Evolutionary conservation across 2,888 invertebrate species (phyloP).

Genomic region (Asteroscopus sphinx): DNA sequence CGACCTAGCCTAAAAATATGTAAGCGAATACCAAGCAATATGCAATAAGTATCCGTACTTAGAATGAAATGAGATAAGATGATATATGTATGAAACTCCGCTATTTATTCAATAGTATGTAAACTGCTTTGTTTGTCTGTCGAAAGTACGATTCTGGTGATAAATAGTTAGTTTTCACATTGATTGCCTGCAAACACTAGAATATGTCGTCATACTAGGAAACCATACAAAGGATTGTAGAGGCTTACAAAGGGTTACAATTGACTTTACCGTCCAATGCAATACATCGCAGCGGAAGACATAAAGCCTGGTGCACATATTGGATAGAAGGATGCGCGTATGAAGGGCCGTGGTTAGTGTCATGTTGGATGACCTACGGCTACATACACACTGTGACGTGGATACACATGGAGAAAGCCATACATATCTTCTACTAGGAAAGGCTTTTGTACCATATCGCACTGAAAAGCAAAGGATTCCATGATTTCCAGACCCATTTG

Average conservation of each 20-base stretch:
- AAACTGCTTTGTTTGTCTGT: constrained; percentile 46
- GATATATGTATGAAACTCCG: constrained; percentile 16
- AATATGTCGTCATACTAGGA: constrained; percentile 5
- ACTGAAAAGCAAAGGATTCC: too few species aligned
- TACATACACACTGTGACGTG: constrained; percentile 10
- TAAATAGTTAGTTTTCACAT: constrained; percentile 10
- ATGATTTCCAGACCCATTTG: too few species aligned
- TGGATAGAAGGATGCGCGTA: neutral
- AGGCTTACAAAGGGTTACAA: constrained; percentile 7
- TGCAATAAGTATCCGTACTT: constrained; percentile 23
- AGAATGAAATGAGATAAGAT: constrained; percentile 30
- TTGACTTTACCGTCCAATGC: constrained; percentile 5
- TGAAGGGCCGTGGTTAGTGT: constrained; percentile 15
- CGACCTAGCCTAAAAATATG: constrained; percentile 18
- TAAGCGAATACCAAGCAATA: constrained; percentile 24
- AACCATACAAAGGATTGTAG: constrained; percentile 9
- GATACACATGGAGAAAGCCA: constrained; percentile 8
- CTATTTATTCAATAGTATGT: constrained; percentile 46
- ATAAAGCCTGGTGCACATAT: constrained; percentile 20
- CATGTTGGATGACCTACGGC: constrained; percentile 39
- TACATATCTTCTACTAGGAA: constrained; percentile 1
- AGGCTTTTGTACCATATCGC: neutral
- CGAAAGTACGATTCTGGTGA: constrained; percentile 10
- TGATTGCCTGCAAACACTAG: constrained; percentile 2
- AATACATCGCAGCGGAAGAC: constrained; percentile 8